Evolutionary conservation across 2,888 invertebrate species (phyloP).

Genomic region (Eilema depressum): DNA sequence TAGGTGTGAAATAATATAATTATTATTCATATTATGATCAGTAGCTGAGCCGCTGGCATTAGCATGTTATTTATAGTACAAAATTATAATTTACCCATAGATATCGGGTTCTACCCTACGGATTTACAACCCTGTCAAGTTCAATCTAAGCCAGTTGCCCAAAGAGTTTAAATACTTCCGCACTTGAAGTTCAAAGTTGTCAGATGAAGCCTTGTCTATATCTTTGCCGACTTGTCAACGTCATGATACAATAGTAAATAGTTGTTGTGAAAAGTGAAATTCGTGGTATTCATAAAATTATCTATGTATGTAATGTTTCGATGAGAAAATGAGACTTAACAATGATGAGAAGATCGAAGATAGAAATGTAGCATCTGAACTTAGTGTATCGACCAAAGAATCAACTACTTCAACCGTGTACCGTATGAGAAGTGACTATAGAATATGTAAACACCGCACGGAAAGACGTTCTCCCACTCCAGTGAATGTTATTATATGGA

Average conservation of each 20-base stretch:
- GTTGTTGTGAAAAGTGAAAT: slow-evolving; percentile 8
- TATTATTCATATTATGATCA: not conserved
- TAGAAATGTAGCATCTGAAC: slow-evolving; percentile 12
- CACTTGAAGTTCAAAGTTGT: slow-evolving; percentile 5
- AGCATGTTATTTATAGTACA: not conserved
- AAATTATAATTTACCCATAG: not conserved
- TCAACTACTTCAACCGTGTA: slow-evolving; percentile 55
- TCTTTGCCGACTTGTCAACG: slow-evolving; percentile 10
- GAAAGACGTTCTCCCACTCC: slow-evolving; percentile 56
- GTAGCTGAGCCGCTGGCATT: not conserved
- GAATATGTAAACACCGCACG: slow-evolving; percentile 51
- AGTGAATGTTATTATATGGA: slow-evolving; percentile 67
- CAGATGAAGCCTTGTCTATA: slow-evolving; percentile 2
- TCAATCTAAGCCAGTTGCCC: not conserved
- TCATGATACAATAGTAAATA: slow-evolving; percentile 13
- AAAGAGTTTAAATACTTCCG: slow-evolving; percentile 13
- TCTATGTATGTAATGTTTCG: slow-evolving; percentile 3
- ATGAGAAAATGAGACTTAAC: slow-evolving; percentile 9
- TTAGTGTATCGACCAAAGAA: slow-evolving; percentile 49
- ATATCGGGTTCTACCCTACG: not conserved
- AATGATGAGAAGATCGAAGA: slow-evolving; percentile 13
- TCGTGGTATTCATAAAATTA: slow-evolving; percentile 12
- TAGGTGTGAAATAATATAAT: too few relatives aligned
- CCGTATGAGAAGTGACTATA: slow-evolving; percentile 55
- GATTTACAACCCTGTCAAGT: not conserved